Base-by-base conservation (phyloP, 2,113 vertebrate species). In the Telmatochromis sp. region DNA sequence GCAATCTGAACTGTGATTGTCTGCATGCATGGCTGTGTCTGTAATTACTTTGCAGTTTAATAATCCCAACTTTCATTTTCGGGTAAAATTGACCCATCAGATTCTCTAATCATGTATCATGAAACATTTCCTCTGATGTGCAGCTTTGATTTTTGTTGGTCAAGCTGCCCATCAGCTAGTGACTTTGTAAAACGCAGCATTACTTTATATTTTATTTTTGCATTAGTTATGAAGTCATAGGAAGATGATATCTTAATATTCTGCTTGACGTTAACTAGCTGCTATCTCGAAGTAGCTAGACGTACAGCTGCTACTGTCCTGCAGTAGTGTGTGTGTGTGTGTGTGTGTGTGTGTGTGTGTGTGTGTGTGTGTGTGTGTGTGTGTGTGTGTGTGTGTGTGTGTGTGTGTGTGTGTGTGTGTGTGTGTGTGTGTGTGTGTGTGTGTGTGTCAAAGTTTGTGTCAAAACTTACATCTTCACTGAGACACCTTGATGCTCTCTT, bases 41-140 rank as follows among this genome's bases (percentile, higher is more conserved):
- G n/a, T 90, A 86, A 90, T 91, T 89, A 86, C 63, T 93, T 26
- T 60, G 73, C 82, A 63, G 42, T 19, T 19, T 79, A 73, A 21
- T 88, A 88, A 93, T 88, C 86, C 37, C 23, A 37, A 89, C n/a
- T 83, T 90, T 28, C 42, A 87, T 87, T 82, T 88, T 19, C 4
- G 58, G 78, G 11, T 75, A 19, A 84, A 88, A 91, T 57, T 80
- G 73, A 88, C 9, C 35, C 37, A 21, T 91, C 81, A 71, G 15
- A 58, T 31, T 26, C 71, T 63, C 4, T 63, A 87, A 82, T 90
- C 87, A 28, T 81, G 31, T 75, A 28, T 68, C 35, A 75, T 47
- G 7, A 83, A 71, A 82, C 33, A 80, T 55, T 86, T 84, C 31
- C 51, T 89, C 71, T 75, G 68, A 81, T 63, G 47, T 17, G 31